Evolutionary conservation across 2,888 invertebrate species (phyloP).

Genomic region (Lasioglossum villosulum): DNA sequence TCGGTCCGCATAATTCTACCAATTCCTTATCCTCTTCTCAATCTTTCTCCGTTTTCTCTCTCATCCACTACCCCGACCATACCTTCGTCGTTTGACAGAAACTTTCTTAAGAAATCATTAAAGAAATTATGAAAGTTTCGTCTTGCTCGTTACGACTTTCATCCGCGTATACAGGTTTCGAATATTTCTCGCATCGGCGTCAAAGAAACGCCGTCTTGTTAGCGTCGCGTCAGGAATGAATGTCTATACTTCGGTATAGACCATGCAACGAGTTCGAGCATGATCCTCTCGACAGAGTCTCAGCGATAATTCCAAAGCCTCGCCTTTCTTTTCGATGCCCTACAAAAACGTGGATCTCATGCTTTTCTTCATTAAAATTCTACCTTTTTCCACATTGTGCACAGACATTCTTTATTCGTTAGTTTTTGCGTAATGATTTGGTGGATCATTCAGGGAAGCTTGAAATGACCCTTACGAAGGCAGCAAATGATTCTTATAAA

Average conservation of each 20-base stretch:
- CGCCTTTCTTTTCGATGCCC: neutral
- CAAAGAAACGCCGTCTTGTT: conserved; percentile 2
- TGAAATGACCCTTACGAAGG: neutral
- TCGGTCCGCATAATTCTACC: conserved; percentile 22
- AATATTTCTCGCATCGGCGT: conserved; percentile 33
- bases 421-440: neutral
- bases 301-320: neutral
- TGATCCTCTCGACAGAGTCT: neutral
- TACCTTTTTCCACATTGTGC: neutral
- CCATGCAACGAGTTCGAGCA: neutral
- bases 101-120: conserved; percentile 48
- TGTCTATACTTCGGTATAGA: neutral
- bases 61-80: neutral
- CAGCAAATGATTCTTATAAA: neutral
- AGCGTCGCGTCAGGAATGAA: conserved; percentile 1
- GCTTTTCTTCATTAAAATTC: neutral
- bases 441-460: neutral
- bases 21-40: neutral
- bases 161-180: neutral
- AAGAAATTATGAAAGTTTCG: conserved; percentile 38
- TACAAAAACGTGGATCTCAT: neutral
- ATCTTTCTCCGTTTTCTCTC: no score
- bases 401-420: neutral
- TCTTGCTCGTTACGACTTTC: conserved; percentile 30
- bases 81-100: conserved; percentile 27